Evolutionary conservation across 1,140 invertebrate species (phyloP).

Genomic region (Euura lappo): DNA sequence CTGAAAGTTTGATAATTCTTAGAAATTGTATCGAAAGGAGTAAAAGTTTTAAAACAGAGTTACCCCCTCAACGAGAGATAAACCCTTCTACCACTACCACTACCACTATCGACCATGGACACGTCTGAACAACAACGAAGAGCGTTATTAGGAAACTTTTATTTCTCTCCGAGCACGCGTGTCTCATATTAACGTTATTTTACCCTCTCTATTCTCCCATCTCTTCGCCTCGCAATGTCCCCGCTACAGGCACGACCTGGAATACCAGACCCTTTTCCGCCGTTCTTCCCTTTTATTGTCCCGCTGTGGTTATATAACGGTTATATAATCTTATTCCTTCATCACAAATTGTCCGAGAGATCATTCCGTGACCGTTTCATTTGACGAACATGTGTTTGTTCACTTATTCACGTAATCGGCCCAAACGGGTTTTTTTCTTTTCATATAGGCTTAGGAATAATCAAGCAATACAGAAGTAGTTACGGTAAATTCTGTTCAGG

Average conservation of each 20-base stretch:
- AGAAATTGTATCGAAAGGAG: conserved; percentile 8
- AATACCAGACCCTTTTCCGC: no score
- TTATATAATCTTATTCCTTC: not conserved
- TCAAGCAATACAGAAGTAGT: no score
- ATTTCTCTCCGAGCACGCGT: conserved; percentile 12
- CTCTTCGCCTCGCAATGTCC: no score
- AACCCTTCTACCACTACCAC: not conserved
- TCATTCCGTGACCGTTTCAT: no score
- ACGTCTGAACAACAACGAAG: not conserved
- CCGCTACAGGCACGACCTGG: no score
- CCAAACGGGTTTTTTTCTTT: no score
- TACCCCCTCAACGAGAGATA: not conserved
- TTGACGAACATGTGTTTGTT: no score
- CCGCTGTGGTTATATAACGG: not conserved
- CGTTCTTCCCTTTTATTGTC: not conserved
- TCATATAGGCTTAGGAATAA: no score
- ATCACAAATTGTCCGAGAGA: not conserved
- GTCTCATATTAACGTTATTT: conserved; percentile 10
- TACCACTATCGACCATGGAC: no score
- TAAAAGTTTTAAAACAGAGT: conserved; percentile 7
- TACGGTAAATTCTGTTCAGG: not conserved
- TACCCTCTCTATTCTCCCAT: no score
- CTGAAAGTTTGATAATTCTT: conserved; percentile 9
- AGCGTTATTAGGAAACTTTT: conserved; percentile 13
- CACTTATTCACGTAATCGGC: no score